These are phyloP conservation scores for Euplexia lucipara DNA, from an alignment of 2,888 invertebrate species.

Conservation along the genomic window DNA sequence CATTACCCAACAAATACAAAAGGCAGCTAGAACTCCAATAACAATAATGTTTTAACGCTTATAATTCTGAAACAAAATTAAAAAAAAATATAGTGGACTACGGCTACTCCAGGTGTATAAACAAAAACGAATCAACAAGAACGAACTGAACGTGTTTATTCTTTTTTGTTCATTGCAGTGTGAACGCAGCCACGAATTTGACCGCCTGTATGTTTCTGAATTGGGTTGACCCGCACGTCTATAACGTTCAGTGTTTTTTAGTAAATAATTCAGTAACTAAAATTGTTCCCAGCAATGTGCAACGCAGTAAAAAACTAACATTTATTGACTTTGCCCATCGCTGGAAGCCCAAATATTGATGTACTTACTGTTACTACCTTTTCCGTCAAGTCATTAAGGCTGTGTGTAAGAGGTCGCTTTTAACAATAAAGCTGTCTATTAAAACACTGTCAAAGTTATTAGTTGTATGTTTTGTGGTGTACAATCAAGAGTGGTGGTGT, in stretches of 20 bases:
- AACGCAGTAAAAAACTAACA: constrained; percentile 10
- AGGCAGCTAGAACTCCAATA: background rate
- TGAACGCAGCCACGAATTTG: constrained; percentile 25
- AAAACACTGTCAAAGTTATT: too few relatives aligned
- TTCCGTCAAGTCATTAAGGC: too few relatives aligned
- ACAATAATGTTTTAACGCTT: background rate
- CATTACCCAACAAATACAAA: background rate
- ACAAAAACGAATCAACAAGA: constrained; percentile 56
- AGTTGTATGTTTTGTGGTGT: too few relatives aligned
- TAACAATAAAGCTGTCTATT: too few relatives aligned
- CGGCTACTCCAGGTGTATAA: constrained; percentile 38
- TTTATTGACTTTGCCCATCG: background rate
- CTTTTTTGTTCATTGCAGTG: constrained; percentile 43
- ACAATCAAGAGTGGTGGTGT: too few relatives aligned
- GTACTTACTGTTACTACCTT: too few relatives aligned
- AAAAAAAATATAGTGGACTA: constrained; percentile 8
- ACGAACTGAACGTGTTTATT: constrained; percentile 30
- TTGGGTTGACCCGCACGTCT: constrained; percentile 28
- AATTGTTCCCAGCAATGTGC: constrained; percentile 11
- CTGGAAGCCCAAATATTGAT: constrained; percentile 1
- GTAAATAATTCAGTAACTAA: constrained; percentile 27
- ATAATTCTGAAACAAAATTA: background rate
- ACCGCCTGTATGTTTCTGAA: constrained; percentile 41
- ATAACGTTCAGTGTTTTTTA: constrained; percentile 22
- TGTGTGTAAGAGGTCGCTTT: too few relatives aligned